A percentile compares a stretch with the other conserved stretches of the same genome.
These are phyloP conservation scores for Syrrhaptes paradoxus DNA, from an alignment of 2,113 vertebrate genomes.

Conservation along the genomic window DNA sequence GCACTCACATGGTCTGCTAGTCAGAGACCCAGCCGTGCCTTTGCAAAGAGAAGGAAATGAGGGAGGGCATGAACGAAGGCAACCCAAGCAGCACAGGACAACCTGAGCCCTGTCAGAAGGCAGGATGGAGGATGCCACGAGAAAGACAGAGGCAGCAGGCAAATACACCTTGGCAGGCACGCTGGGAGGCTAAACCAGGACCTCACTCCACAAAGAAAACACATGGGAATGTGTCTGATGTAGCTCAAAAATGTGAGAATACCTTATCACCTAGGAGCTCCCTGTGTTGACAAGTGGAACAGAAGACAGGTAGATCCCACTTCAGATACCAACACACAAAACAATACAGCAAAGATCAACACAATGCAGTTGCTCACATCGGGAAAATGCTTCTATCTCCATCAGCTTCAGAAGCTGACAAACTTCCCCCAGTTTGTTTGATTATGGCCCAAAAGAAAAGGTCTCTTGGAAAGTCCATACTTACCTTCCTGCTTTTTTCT, in stretches of 20 bases:
- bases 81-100: background rate
- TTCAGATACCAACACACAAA: background rate
- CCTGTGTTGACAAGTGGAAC: background rate
- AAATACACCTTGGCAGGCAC: rapidly evolving
- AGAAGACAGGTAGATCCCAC: background rate
- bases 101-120: background rate
- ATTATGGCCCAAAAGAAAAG: background rate
- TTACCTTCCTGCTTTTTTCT: background rate
- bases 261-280: background rate
- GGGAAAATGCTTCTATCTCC: background rate
- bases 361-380: background rate
- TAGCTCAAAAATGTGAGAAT: background rate
- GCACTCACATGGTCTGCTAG: slow-evolving; percentile 21
- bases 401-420: background rate
- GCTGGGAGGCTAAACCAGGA: background rate
- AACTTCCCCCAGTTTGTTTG: background rate
- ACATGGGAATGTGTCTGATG: background rate
- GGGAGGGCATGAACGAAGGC: background rate
- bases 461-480: background rate
- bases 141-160: background rate
- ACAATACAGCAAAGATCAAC: background rate
- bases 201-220: background rate
- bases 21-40: background rate
- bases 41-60: background rate
- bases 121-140: background rate